Evolutionary conservation across 2,888 invertebrate genomes (phyloP), one percentile per base, ranked within the genome.

Genomic region (Osmoderma eremita): DNA sequence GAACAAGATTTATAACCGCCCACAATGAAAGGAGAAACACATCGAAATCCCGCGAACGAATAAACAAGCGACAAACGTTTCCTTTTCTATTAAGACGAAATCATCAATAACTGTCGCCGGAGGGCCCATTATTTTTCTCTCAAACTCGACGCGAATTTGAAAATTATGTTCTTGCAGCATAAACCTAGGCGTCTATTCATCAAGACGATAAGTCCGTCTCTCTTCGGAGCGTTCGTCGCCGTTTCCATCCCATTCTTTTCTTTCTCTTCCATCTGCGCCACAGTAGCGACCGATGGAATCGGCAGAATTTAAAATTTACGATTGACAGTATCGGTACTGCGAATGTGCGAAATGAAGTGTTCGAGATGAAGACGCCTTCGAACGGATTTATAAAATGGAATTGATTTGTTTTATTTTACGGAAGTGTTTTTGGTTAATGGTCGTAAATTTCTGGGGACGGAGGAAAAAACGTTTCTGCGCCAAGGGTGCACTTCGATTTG

Each of bases 11-110:
- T 30, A 30, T 30, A 30, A 2, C 30, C 10, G 6, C 30, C 6
- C 6, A 30, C 30, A 30, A 6, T 5, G 30, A 30, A 30, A 30
- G 30, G 30, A 30, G 10, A 10, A 30, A 30, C 30, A 10, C 30
- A 30, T n/a, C 30, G 6, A 30, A 30, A 22, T 50, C 50, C 50
- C 4, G n/a, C n/a, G 13, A 13, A 51, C 15, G 15, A 18, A 53
- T 63, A 64, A 58, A 68, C 38, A 38, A 51, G 49, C 56, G 39
- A 38, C 58, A 49, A 45, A 45, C 48, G 56, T 42, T 64, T 63
- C 53, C 18, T 24, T 53, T 63, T 39, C 63, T 63, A 51, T 63
- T 63, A 63, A 63, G 51, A 41, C 30, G 41, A 63, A 63, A 51
- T 53, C 63, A 51, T 51, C 63, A 63, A 63, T 63, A 51, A 63